phyloP scores from a whole-genome alignment of 2,888 invertebrate genomes.

The Amphipoea lucens region DNA sequence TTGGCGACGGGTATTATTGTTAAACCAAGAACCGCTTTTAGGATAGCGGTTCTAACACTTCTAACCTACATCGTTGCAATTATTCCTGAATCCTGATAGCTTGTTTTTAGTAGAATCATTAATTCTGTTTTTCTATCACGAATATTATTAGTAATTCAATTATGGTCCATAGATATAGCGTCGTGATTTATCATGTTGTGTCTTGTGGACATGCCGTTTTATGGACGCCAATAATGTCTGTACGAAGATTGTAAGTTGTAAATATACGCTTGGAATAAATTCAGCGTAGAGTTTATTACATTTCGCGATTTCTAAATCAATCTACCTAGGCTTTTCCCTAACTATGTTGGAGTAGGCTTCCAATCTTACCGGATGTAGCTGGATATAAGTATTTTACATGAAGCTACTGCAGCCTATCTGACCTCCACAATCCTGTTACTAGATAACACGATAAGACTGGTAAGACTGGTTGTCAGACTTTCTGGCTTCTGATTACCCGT shows the following conservation, averaged over 20 bases:
- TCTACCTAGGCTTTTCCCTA: too few relatives aligned
- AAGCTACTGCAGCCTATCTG: too few relatives aligned
- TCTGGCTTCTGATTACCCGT: too few relatives aligned
- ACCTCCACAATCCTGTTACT: too few relatives aligned
- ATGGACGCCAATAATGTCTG: conserved; percentile 10
- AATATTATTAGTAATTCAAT: conserved; percentile 48
- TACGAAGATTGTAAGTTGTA: neutral
- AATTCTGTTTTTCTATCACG: conserved; percentile 31
- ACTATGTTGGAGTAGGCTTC: too few relatives aligned
- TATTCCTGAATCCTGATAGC: neutral
- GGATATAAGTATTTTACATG: too few relatives aligned
- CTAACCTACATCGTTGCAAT: neutral
- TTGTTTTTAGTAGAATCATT: conserved; percentile 35
- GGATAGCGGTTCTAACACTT: neutral
- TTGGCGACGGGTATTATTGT: too few relatives aligned
- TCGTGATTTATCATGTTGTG: conserved; percentile 36
- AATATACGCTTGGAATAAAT: neutral
- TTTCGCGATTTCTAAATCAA: neutral
- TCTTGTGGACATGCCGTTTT: conserved; percentile 14
- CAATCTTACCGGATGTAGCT: too few relatives aligned
- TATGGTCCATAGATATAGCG: conserved; percentile 18
- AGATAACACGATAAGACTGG: too few relatives aligned
- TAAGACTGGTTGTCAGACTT: too few relatives aligned
- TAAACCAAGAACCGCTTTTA: neutral
- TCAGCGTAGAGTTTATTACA: neutral